Evolutionary conservation across 2,888 invertebrate genomes (phyloP).

Genomic region (Limnephilus auricula): DNA sequence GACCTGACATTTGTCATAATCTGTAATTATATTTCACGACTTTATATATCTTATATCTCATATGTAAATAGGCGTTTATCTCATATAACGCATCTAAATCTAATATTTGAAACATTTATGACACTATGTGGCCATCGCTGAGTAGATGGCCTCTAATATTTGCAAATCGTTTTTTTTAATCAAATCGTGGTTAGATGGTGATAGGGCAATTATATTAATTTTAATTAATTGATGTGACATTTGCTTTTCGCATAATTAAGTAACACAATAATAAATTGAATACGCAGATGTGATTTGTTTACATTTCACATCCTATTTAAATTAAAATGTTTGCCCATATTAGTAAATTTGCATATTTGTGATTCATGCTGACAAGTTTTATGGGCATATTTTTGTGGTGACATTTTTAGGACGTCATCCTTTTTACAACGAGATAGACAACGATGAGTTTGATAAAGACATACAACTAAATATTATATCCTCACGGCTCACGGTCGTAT

Average conservation of each 20-base stretch:
- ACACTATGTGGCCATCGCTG: background rate
- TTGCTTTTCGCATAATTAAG: background rate
- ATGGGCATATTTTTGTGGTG: constrained; percentile 4
- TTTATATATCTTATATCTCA: background rate
- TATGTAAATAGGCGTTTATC: background rate
- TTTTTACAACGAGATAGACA: background rate
- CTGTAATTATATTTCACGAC: background rate
- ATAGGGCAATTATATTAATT: background rate
- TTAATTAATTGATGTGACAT: constrained; percentile 29
- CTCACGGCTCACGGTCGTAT: no score
- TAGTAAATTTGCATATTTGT: background rate
- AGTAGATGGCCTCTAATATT: background rate
- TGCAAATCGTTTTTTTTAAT: background rate
- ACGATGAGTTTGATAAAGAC: background rate
- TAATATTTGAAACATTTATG: background rate
- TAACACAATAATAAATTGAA: background rate
- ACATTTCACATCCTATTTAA: background rate
- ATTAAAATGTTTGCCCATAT: constrained; percentile 3
- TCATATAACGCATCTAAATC: background rate
- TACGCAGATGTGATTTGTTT: constrained; percentile 20
- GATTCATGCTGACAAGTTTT: background rate
- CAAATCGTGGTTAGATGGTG: background rate
- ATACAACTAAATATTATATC: no score
- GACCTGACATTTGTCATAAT: background rate
- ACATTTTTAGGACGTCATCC: background rate